Base-by-base conservation (phyloP, 2,888 invertebrate species). In the Sipha maydis region DNA sequence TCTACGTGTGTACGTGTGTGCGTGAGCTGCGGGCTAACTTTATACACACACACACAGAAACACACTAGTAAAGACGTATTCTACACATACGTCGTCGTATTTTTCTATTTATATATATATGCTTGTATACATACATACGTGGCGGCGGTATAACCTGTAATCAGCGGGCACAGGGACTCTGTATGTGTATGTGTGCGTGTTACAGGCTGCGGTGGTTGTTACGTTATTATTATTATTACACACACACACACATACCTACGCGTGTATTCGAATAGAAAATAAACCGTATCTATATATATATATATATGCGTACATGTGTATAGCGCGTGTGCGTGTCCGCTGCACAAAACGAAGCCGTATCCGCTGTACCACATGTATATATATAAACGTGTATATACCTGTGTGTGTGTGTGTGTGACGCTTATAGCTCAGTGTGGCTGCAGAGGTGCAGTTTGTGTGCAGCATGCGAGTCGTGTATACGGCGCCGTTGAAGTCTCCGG, bases 101-200 rank as follows among this genome's bases (percentile, higher is more conserved):
- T 56, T 71, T 31, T 31, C 11, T 48, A 38, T 75, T 7, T 25
- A 56, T 21, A 25, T 75, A 34, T 38, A 7, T 17, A 34, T n/a
- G 34, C 4, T 34, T 4, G 34, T 38, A 11, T 73, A 21, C 8
- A 9, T 25, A 25, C 38, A 61, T 38, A 38, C n/a, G 41, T 61
- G 84, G 83, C 83, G 83, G 76, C 84, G 76, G 67, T 76, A 67
- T 76, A 85, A 85, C 84, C 84, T 85, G 84, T 85, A 85, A 85
- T 85, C 84, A 85, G 9, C 41, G 41, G 17, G 31, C 76, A 85
- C 84, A 85, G 84, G 84, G 84, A 85, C 76, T 41, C 28, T 25
- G 34, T 41, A 25, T 77, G 34, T 75, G 75, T 25, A 76, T 77
- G 34, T 75, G 75, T 38, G 34, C 41, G 75, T 25, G 84, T 77